Evolutionary conservation across 1,140 invertebrate species (phyloP).

Genomic region (Batillaria attramentaria): DNA sequence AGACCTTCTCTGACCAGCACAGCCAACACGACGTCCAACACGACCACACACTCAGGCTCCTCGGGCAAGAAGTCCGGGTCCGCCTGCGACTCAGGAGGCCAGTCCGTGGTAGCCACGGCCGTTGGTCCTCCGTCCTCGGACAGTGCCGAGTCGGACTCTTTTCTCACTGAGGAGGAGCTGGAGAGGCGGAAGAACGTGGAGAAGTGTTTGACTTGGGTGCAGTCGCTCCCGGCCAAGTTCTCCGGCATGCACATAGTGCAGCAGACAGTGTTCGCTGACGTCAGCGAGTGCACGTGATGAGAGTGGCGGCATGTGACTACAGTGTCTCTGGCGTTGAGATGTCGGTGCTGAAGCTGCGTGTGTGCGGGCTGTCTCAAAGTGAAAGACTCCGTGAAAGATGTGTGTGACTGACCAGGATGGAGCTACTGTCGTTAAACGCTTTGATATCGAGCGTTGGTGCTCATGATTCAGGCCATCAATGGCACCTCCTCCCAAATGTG

Average conservation of each 20-base stretch:
- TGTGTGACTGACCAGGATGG: too few species aligned
- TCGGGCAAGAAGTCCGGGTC: not conserved
- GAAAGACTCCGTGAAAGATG: too few species aligned
- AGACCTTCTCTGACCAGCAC: not conserved
- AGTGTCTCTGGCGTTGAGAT: too few species aligned
- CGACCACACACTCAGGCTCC: constrained; percentile 1
- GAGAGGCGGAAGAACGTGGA: constrained; percentile 14
- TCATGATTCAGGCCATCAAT: too few species aligned
- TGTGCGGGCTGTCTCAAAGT: too few species aligned
- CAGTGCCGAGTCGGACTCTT: constrained; percentile 2
- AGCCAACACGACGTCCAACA: not conserved
- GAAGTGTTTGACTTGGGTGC: constrained; percentile 33
- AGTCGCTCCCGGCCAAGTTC: constrained; percentile 28
- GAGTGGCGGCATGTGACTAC: too few species aligned
- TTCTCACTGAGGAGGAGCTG: constrained; percentile 29
- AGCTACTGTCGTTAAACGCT: too few species aligned
- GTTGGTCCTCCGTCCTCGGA: not conserved
- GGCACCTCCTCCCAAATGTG: too few species aligned
- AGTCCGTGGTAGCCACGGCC: too few species aligned
- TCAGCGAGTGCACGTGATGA: constrained; percentile 12
- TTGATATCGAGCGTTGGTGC: too few species aligned
- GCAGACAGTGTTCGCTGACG: not conserved
- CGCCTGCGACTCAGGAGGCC: not conserved
- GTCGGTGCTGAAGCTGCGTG: too few species aligned
- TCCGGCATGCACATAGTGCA: constrained; percentile 36